Base-by-base conservation (phyloP, 1,140 invertebrate species). In the Lepeophtheirus salmonis region DNA sequence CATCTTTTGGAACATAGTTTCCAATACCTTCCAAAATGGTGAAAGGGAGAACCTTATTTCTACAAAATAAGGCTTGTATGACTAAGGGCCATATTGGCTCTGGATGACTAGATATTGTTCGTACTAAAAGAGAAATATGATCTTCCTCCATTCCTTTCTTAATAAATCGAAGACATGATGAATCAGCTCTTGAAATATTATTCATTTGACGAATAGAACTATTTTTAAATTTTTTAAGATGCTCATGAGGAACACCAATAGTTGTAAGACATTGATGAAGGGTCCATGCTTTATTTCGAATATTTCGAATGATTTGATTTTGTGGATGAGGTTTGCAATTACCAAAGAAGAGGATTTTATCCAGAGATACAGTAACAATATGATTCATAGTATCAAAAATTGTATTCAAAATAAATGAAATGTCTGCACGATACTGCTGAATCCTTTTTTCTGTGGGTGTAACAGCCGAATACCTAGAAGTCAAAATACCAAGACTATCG, bases 11-110 rank as follows among this genome's bases (percentile, higher is more conserved):
- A 24, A 26, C 26, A 6, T 57, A 25, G 6, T 57, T 23, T 10
- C 55, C 55, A 2, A 24, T 17, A 23, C 55, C 22, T 24, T 57
- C 55, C 50, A 18, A 12, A 22, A 16, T 22, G 17, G 26, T 21
- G 55, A 57, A 57, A 23, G 55, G 25, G 17, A 57, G 55, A n/a
- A 3, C 55, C 55, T 17, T 26, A 21, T 57, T 25, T 2, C 25
- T 14, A 23, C 23, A 26, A n/a, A 57, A 18, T 12, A 57, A 17
- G 16, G 26, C 26, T 26, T 57, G 23, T 3, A 57, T 21, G 16
- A 57, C 14, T 16, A 26, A 26, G 4, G 55, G 55, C 55, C 55
- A 57, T 21, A 30, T 13, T 14, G 55, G 55, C 26, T 57, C 55
- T 2, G 55, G 23, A 23, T 57, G 55, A 21, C 17, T n/a, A 17